Base-by-base conservation (phyloP, 2,113 vertebrate genomes). In the Rhabdomys dilectus region DNA sequence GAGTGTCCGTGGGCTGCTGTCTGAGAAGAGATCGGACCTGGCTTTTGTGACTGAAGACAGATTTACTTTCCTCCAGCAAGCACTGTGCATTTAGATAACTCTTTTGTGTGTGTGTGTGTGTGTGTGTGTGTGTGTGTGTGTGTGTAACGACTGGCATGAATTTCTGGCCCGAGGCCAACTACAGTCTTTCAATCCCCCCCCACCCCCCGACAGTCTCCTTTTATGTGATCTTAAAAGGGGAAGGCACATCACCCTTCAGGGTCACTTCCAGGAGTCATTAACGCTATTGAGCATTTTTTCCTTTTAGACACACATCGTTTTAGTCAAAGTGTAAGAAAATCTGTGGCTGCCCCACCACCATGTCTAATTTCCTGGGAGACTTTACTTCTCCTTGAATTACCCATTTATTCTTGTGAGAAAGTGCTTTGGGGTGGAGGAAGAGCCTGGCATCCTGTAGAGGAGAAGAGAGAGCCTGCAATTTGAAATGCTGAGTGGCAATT, bases 371-470 rank as follows among this genome's bases (percentile, higher is more conserved):
- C 97, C 86, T 90, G 13, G 4, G 95, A 98, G 96, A 95, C 60
- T 88, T 80, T 62, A 42, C 89, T 78, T 95, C 42, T 19, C 77
- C 86, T 64, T 51, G 11, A 92, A 89, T 94, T 86, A 94, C 92
- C 92, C 92, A 72, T 91, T 93, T 70, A 86, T 96, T 96, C 81
- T 89, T 76, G 91, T 85, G 81, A 95, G 90, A 92, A 97, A 97
- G 92, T n/a, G 62, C 77, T 93, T 58, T 1, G 62, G 5, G 8
- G 17, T 10, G 26, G 70, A 96, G 87, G 89, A 92, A 75, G 95
- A 85, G 2, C 9, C n/a, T 81, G 86, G 64, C 60, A 0, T 15
- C 0, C 0, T 70, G 78, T 12, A 70, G 82, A 22, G 62, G 68
- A 86, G 91, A 34, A 68, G 86, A 94, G 88, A 82, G 45, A 86